Percentiles rank a stretch among this genome's conserved stretches.
These are phyloP conservation scores for Microvelia longipes DNA, from an alignment of 1,140 invertebrate genomes.

Conservation along the genomic window DNA sequence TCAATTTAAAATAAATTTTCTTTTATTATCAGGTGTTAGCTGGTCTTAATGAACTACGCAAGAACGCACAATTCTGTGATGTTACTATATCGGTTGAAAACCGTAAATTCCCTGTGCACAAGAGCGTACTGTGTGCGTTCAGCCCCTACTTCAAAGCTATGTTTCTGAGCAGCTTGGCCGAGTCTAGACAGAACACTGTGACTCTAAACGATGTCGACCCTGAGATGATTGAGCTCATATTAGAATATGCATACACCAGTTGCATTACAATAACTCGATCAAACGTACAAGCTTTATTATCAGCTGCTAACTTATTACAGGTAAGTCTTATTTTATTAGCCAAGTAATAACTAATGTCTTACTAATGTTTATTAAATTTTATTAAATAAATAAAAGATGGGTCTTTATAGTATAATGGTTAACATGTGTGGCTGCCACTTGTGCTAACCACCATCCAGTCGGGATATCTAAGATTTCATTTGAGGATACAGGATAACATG, in stretches of 20 bases:
- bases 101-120: constrained; percentile 76
- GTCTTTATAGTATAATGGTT: too few relatives aligned
- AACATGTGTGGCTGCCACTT: too few relatives aligned
- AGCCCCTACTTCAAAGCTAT: constrained; percentile 88
- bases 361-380: too few relatives aligned
- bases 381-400: too few relatives aligned
- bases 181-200: constrained; percentile 28
- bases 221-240: constrained; percentile 32
- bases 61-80: constrained; percentile 46
- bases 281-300: constrained; percentile 38
- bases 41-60: constrained; percentile 36
- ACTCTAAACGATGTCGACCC: constrained; percentile 37
- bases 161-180: constrained; percentile 37
- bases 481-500: too few relatives aligned
- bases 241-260: constrained; percentile 42
- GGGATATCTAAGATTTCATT: too few relatives aligned
- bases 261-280: constrained; percentile 34
- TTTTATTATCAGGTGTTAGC: constrained; percentile 28
- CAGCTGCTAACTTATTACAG: constrained; percentile 42
- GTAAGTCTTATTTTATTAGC: not conserved
- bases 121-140: constrained; percentile 77
- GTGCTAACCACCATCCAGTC: too few relatives aligned
- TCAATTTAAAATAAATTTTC: too few relatives aligned
- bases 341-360: not conserved
- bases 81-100: constrained; percentile 70